Percentiles rank a stretch among this genome's conserved stretches.
These are phyloP conservation scores for Drosophila ogumai DNA, from an alignment of 1,140 invertebrate species.

Conservation along the genomic window DNA sequence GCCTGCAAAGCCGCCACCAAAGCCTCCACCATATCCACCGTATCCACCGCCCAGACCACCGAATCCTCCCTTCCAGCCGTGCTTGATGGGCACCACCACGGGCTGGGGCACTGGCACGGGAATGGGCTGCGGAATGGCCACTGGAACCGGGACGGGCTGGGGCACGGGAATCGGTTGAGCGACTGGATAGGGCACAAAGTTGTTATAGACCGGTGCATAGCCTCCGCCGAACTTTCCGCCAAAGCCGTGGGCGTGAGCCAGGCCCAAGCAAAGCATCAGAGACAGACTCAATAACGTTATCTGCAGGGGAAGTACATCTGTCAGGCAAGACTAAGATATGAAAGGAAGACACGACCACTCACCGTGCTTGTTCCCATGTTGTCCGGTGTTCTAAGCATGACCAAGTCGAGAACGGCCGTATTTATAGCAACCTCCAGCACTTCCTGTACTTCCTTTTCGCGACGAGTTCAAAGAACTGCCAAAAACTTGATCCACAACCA, in stretches of 20 bases:
- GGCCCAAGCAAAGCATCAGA: conserved; percentile 30
- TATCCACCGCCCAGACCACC: conserved; percentile 31
- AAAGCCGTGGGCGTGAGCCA: conserved; percentile 51
- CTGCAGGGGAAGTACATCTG: conserved; percentile 5
- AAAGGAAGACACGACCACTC: conserved; percentile 28
- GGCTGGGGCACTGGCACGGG: conserved; percentile 52
- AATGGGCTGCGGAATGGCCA: conserved; percentile 60
- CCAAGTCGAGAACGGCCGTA: conserved; percentile 25
- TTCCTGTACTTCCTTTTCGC: conserved; percentile 71
- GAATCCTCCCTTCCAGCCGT: conserved; percentile 61
- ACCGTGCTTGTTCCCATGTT: conserved; percentile 56
- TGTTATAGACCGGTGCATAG: conserved; percentile 46
- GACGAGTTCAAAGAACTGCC: conserved; percentile 70
- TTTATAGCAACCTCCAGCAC: conserved; percentile 62
- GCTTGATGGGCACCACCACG: conserved; percentile 41
- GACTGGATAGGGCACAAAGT: conserved; percentile 62
- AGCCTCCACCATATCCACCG: conserved; percentile 38
- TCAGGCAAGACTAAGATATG: neutral
- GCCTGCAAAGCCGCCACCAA: conserved; percentile 49
- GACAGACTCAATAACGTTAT: conserved; percentile 18
- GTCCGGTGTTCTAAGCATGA: conserved; percentile 49
- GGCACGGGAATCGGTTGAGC: conserved; percentile 54
- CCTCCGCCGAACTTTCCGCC: conserved; percentile 61
- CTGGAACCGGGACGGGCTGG: conserved; percentile 41
- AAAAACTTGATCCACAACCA: conserved; percentile 52